phyloP scores from a whole-genome alignment of 2,797 vertebrate genomes.

The Rousettus madagascariensis region DNA sequence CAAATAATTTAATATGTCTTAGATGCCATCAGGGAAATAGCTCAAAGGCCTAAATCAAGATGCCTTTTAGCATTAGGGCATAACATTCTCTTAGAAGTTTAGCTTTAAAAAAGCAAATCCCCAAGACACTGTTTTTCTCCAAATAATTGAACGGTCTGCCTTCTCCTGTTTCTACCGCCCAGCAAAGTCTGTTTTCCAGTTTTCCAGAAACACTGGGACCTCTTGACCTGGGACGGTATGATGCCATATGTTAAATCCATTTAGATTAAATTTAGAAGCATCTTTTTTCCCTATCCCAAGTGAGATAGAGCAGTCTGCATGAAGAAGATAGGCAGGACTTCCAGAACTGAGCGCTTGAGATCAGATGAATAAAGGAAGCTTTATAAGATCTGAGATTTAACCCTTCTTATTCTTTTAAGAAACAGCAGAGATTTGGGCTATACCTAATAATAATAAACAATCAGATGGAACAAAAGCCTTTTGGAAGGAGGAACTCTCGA shows the following conservation, averaged over 20 bases:
- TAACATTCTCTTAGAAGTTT: constrained; percentile 47
- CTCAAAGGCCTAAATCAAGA: constrained; percentile 35
- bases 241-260: constrained; percentile 73
- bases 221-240: constrained; percentile 60
- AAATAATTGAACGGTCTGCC: constrained; percentile 2
- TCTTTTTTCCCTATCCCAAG: constrained; percentile 6
- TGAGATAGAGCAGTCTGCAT: constrained; percentile 42
- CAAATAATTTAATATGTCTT: constrained; percentile 68
- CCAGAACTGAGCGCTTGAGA: background rate
- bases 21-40: constrained; percentile 42
- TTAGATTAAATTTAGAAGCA: constrained; percentile 70
- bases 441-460: background rate
- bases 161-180: constrained; percentile 52
- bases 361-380: constrained; percentile 53
- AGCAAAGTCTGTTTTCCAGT: constrained; percentile 45
- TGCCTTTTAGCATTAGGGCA: background rate
- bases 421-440: background rate
- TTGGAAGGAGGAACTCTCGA: background rate
- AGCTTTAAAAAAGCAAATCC: constrained; percentile 42
- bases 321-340: background rate
- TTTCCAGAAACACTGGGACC: constrained; percentile 63
- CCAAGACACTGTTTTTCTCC: constrained; percentile 43
- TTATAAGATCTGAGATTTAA: constrained; percentile 54
- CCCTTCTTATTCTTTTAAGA: constrained; percentile 13
- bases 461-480: background rate